Percentiles rank a stretch among this genome's conserved stretches.
Conservation (phyloP, 2,888 invertebrate genomes). For the Agapostemon virescens region DNA sequence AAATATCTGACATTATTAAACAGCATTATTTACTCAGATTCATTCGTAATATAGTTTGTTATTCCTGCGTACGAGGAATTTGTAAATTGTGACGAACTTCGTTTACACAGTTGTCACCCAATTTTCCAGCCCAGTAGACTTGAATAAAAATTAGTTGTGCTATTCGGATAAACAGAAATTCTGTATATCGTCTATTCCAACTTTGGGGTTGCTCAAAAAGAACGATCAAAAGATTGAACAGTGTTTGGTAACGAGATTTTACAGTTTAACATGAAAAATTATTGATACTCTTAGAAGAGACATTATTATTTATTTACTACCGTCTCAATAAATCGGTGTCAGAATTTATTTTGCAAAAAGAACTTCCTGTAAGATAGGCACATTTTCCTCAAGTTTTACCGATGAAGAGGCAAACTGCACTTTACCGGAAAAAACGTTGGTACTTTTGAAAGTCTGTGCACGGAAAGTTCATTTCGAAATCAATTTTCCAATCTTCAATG, state of each 20-base stretch:
- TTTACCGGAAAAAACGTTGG: neutral
- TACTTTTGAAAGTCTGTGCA: neutral
- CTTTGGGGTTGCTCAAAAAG: neutral
- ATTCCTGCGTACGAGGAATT: neutral
- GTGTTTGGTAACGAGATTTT: neutral
- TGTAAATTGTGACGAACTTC: neutral
- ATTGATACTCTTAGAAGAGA: too few species aligned
- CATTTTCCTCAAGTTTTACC: neutral
- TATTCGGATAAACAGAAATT: neutral
- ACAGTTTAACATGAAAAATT: too few species aligned
- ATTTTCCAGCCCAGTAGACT: neutral
- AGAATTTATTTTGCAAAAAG: neutral
- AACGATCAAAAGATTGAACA: neutral
- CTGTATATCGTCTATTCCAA: neutral
- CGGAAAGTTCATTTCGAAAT: neutral
- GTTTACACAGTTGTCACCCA: neutral
- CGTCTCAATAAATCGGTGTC: too few species aligned
- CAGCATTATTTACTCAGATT: neutral
- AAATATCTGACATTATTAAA: neutral
- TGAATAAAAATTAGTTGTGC: neutral
- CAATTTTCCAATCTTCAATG: conserved; percentile 4
- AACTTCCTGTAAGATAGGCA: neutral
- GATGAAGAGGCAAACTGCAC: neutral
- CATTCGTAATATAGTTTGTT: neutral
- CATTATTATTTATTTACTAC: too few species aligned